A percentile compares a stretch with the other conserved stretches of the same genome.
These are phyloP conservation scores for Strigamia transsilvanica DNA, from an alignment of 2,888 invertebrate species.

Conservation along the genomic window DNA sequence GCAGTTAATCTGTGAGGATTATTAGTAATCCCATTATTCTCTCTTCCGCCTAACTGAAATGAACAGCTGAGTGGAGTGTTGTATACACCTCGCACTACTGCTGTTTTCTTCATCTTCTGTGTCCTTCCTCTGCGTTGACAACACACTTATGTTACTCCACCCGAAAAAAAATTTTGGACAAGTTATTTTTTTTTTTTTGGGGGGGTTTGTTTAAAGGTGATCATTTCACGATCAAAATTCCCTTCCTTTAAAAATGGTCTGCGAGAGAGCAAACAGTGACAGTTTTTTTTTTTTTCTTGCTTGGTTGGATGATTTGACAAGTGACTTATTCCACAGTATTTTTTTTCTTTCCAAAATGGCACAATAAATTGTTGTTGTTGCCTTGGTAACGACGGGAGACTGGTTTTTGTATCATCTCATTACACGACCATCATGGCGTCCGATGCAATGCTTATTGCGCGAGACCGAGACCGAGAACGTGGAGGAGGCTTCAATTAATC, in stretches of 20 bases:
- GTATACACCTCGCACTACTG: conserved; percentile 25
- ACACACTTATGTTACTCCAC: conserved; percentile 12
- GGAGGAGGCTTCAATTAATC: conserved; percentile 30
- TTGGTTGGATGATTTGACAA: conserved; percentile 10
- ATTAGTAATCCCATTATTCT: conserved; percentile 30
- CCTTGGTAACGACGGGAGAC: not conserved
- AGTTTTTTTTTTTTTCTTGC: not conserved
- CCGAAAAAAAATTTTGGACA: not conserved
- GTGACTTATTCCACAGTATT: not conserved
- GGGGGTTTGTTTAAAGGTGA: not conserved
- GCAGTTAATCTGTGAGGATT: conserved; percentile 29
- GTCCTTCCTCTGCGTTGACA: not conserved
- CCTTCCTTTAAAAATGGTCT: not conserved
- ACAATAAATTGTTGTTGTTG: conserved; percentile 17
- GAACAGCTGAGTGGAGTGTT: conserved; percentile 30
- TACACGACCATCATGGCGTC: conserved; percentile 16
- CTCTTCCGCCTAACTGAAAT: conserved; percentile 30
- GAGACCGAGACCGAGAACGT: not conserved
- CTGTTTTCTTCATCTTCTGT: conserved; percentile 20
- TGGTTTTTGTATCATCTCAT: conserved; percentile 20
- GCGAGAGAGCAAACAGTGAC: no score
- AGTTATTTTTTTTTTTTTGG: not conserved
- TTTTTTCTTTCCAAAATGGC: not conserved
- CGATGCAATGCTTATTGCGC: conserved; percentile 14
- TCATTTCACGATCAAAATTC: not conserved